Evolutionary conservation across 2,888 invertebrate genomes (phyloP), one percentile per base, ranked within the genome.

Genomic region (Meteorus cinctellus): DNA sequence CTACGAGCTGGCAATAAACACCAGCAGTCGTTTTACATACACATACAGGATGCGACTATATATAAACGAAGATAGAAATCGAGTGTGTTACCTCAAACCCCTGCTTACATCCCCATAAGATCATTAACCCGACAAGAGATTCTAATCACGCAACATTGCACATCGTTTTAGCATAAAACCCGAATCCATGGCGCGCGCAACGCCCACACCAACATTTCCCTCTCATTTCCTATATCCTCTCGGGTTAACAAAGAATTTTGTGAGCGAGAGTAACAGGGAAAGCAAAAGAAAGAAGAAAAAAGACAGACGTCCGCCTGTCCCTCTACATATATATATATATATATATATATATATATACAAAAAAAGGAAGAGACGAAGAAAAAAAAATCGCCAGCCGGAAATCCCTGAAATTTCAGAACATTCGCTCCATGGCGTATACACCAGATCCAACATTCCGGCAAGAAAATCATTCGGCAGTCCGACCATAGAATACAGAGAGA

Each of bases 91-190:
- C 48, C 76, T 72, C 68, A 72, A 72, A 48, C 72, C 76, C 62
- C 62, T 19, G 75, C 71, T 71, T 67, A 71, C 68, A 72, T 71
- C 72, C 67, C 60, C 72, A 72, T 68, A 68, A 76, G 76, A 76
- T 76, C 76, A 76, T 76, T 76, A 76, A 76, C 76, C 72, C 76
- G 76, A 76, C 76, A 76, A 76, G 76, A 76, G 72, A 76, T 76
- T 76, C 72, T 76, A 76, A 76, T 76, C 76, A 76, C 72, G 72
- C 76, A 73, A 76, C 76, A 76, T 76, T 76, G 76, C 76, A 76
- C 76, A 76, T 76, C 76, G 76, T 76, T 76, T 73, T 72, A 76
- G 76, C 72, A 72, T 73, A 69, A 72, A 76, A 63, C 62, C 72
- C 72, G 63, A 72, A 72, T 72, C 72, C 63, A 31, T 31, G 69